Percentiles rank a stretch among this genome's conserved stretches.
Conservation (phyloP, 1,140 invertebrate species). For the Neuroterus valhalla region DNA sequence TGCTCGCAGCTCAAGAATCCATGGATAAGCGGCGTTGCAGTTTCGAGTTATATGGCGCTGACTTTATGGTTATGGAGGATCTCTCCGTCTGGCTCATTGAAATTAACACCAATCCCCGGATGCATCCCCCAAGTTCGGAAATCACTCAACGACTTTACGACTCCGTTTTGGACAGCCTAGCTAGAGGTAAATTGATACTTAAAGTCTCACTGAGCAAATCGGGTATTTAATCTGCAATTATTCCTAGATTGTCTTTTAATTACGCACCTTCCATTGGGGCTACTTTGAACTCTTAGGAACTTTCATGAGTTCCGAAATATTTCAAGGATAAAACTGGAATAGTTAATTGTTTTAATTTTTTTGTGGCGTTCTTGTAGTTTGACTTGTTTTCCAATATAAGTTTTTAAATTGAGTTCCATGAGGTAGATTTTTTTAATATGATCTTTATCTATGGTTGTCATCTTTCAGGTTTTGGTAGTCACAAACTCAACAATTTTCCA, state of each 20-base stretch:
- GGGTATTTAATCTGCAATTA: neutral
- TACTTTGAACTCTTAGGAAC: no score
- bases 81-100: conserved; percentile 93
- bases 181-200: conserved; percentile 82
- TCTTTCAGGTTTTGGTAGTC: no score
- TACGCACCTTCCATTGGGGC: no score
- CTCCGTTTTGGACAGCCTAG: conserved; percentile 87
- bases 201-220: neutral
- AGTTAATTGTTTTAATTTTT: no score
- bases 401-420: no score
- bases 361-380: no score
- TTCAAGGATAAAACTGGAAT: no score
- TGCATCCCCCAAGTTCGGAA: conserved; percentile 85
- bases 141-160: conserved; percentile 89
- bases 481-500: no score
- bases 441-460: no score
- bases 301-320: no score
- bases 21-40: conserved; percentile 85
- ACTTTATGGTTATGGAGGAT: conserved; percentile 92
- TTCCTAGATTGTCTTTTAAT: neutral
- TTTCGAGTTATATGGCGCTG: conserved; percentile 94
- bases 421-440: no score
- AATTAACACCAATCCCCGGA: conserved; percentile 93
- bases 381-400: no score
- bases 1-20: conserved; percentile 85